These are phyloP conservation scores for Copidosoma aretas DNA, from an alignment of 2,888 invertebrate genomes.

Conservation along the genomic window DNA sequence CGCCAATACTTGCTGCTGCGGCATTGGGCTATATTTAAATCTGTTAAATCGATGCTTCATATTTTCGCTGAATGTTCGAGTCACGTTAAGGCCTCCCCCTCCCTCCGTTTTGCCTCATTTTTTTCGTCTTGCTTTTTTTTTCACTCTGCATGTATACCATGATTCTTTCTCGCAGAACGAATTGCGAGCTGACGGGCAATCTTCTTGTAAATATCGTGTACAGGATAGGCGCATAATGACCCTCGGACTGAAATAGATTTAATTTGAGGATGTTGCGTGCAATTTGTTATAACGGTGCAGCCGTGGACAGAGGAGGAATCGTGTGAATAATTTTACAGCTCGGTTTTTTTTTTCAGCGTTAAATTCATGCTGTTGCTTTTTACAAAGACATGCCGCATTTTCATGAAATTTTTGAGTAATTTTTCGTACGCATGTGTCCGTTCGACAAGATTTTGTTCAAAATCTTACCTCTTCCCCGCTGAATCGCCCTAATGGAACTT, in stretches of 20 bases:
- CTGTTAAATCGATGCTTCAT: constrained; percentile 41
- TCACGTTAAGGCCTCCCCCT: constrained; percentile 28
- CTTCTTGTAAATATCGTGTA: not conserved
- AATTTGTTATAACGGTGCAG: not conserved
- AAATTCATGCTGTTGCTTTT: too few species aligned
- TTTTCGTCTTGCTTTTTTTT: not conserved
- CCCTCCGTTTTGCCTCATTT: not conserved
- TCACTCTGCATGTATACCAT: not conserved
- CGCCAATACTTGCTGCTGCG: not conserved
- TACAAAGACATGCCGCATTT: too few species aligned
- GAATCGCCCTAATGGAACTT: too few species aligned
- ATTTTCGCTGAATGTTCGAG: constrained; percentile 28
- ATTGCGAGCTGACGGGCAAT: not conserved
- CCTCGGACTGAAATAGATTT: not conserved
- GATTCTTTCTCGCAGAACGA: not conserved
- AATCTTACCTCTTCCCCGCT: too few species aligned
- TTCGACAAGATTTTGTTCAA: too few species aligned
- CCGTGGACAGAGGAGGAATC: not conserved
- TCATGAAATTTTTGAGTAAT: too few species aligned
- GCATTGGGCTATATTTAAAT: not conserved
- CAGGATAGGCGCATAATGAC: not conserved
- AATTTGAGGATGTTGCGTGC: not conserved
- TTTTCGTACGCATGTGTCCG: too few species aligned
- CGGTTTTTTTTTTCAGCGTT: too few species aligned
- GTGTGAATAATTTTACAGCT: too few species aligned